Percentiles rank a stretch among this genome's conserved stretches.
phyloP scores from a whole-genome alignment of 2,888 invertebrate species.

The Calliopum simillimum region DNA sequence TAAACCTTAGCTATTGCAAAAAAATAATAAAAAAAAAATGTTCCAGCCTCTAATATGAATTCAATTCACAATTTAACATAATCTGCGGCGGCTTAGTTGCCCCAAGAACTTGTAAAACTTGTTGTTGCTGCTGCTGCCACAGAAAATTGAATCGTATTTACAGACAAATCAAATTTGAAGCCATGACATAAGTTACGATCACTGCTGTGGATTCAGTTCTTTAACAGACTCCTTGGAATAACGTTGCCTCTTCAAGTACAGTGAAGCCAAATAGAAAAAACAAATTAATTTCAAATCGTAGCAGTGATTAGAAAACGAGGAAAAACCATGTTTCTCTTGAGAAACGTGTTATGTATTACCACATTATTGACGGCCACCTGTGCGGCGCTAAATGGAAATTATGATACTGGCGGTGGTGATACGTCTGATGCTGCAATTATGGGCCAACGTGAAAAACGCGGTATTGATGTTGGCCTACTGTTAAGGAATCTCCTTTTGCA shows the following conservation, averaged over 20 bases:
- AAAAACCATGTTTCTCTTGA: background rate
- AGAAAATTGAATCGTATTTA: constrained; percentile 6
- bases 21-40: too few species aligned
- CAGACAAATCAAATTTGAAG: background rate
- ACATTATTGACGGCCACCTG: background rate
- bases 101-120: constrained; percentile 34
- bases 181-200: background rate
- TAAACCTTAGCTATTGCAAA: too few species aligned
- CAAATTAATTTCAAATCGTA: background rate
- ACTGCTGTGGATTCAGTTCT: constrained; percentile 24
- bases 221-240: constrained; percentile 28
- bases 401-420: background rate
- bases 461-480: constrained; percentile 52
- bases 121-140: constrained; percentile 21
- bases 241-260: background rate
- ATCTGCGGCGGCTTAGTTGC: too few species aligned
- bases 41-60: too few species aligned
- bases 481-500: constrained; percentile 57
- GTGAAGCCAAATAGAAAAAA: background rate
- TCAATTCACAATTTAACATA: too few species aligned
- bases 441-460: constrained; percentile 51
- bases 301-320: background rate
- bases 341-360: background rate
- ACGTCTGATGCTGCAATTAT: background rate
- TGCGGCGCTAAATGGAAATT: background rate